phyloP scores from a whole-genome alignment of 2,888 invertebrate genomes.

The Clivina fossor region DNA sequence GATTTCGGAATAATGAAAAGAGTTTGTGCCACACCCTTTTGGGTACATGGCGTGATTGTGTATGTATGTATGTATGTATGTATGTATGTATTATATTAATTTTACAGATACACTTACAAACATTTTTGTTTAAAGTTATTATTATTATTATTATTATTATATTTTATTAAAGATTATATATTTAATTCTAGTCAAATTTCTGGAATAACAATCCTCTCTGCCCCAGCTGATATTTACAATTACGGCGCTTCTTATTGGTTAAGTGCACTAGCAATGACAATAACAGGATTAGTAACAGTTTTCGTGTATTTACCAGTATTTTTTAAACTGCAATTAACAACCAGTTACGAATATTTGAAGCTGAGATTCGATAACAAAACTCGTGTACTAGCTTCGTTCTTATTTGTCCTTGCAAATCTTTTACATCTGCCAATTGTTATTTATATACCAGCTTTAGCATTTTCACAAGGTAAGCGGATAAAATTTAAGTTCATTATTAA shows the following conservation, averaged over 20 bases:
- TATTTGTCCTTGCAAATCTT: constrained; percentile 59
- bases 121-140: too few relatives aligned
- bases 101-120: too few relatives aligned
- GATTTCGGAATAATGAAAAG: too few relatives aligned
- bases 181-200: constrained; percentile 73
- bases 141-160: too few relatives aligned
- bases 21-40: too few relatives aligned
- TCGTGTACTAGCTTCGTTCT: constrained; percentile 58
- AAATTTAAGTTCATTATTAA: too few relatives aligned
- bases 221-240: constrained; percentile 49
- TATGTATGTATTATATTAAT: too few relatives aligned
- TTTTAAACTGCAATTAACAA: constrained; percentile 64
- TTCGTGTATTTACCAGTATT: constrained; percentile 60
- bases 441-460: constrained; percentile 65
- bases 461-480: constrained; percentile 67
- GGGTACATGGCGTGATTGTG: too few relatives aligned
- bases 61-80: too few relatives aligned
- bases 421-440: constrained; percentile 62
- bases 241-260: constrained; percentile 62
- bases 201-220: constrained; percentile 71
- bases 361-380: constrained; percentile 60
- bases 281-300: constrained; percentile 4
- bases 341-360: constrained; percentile 65
- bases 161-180: too few relatives aligned
- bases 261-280: constrained; percentile 52